A percentile compares a stretch with the other conserved stretches of the same genome.
phyloP scores from a whole-genome alignment of 2,113 vertebrate genomes.

The Pterocles gutturalis region DNA sequence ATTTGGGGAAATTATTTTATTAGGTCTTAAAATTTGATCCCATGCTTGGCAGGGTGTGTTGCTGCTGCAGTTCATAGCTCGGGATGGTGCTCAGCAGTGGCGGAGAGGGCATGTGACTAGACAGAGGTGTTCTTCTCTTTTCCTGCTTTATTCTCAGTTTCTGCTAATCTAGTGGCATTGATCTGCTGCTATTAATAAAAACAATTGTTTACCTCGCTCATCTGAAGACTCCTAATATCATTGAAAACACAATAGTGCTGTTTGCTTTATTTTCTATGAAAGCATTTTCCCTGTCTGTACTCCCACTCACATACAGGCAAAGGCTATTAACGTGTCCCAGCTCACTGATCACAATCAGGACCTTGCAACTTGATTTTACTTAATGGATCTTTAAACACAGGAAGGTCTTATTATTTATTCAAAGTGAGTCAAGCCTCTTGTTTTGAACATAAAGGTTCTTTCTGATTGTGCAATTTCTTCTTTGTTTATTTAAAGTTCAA shows the following conservation, averaged over 20 bases:
- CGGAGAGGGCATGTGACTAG: not conserved
- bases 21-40: not conserved
- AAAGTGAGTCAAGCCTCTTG: not conserved
- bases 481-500: conserved; percentile 15
- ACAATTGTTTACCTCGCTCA: conserved; percentile 1
- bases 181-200: conserved; percentile 52
- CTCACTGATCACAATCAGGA: conserved; percentile 18
- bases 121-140: not conserved
- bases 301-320: not conserved
- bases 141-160: not conserved
- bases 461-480: not conserved
- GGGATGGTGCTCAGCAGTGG: not conserved
- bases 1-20: not conserved
- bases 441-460: not conserved
- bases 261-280: conserved; percentile 23
- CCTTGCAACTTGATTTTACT: conserved; percentile 8
- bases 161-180: conserved; percentile 20
- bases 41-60: not conserved
- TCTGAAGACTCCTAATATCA: not conserved
- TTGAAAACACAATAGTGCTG: not conserved
- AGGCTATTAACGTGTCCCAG: not conserved
- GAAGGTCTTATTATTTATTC: conserved; percentile 2
- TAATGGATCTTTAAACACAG: conserved; percentile 23
- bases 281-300: not conserved
- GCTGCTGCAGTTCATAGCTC: not conserved